Conservation (phyloP, 2,888 invertebrate species). For the Opisthograptis luteolata region DNA sequence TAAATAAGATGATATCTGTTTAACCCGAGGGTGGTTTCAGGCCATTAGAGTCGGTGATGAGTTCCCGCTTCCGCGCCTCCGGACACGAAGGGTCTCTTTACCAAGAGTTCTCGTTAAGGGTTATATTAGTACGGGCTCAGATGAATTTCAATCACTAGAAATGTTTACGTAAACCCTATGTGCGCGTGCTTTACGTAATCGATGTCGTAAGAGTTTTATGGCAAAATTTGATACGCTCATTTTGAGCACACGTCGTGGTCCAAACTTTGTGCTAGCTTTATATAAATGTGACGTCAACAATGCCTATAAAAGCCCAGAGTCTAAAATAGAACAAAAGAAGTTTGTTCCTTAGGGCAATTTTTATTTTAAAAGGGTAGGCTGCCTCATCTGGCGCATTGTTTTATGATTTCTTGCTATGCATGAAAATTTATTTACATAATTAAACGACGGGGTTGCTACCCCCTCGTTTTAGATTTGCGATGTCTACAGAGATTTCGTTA, state of each 20-base stretch:
- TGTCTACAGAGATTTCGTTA: conserved; percentile 72
- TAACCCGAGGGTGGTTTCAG: conserved; percentile 66
- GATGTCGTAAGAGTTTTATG: conserved; percentile 40
- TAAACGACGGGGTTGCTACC: conserved; percentile 69
- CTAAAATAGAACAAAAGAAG: conserved; percentile 57
- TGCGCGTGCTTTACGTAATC: conserved; percentile 48
- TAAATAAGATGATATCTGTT: conserved; percentile 65
- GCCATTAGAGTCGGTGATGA: conserved; percentile 75
- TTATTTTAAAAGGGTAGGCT: conserved; percentile 62
- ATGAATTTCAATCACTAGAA: conserved; percentile 55
- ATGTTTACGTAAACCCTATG: conserved; percentile 58
- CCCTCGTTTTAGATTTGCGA: conserved; percentile 73
- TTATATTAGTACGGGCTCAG: conserved; percentile 65
- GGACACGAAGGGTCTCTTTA: conserved; percentile 63
- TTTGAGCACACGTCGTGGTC: neutral
- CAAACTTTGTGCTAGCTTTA: conserved; percentile 16
- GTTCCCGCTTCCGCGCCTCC: conserved; percentile 71
- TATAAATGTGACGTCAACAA: conserved; percentile 14
- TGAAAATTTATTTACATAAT: conserved; percentile 82
- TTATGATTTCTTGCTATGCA: conserved; percentile 74
- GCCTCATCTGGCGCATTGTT: conserved; percentile 76
- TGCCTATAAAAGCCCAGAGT: conserved; percentile 26
- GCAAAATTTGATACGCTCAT: conserved; percentile 37
- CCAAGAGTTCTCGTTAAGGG: conserved; percentile 69
- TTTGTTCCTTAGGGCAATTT: conserved; percentile 63